Conservation (phyloP, 2,113 vertebrate species). For the Cheilinus undulatus region DNA sequence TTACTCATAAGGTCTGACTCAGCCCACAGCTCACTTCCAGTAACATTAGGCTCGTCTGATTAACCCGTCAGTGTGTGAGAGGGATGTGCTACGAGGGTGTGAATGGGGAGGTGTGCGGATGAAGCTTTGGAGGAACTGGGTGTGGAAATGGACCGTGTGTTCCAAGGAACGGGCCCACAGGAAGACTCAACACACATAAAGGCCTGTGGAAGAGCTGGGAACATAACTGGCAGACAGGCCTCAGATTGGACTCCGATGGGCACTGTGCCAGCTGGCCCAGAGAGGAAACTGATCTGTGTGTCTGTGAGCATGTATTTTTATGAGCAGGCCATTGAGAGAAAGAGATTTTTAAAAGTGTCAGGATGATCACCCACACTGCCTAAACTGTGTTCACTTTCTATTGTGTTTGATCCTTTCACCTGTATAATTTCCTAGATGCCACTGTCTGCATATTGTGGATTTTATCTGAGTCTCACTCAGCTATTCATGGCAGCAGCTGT, state of each 20-base stretch:
- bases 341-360: conserved; percentile 14
- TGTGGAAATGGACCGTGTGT: conserved; percentile 49
- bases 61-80: conserved; percentile 2
- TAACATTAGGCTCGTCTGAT: conserved; percentile 16
- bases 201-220: conserved; percentile 26
- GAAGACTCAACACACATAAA: conserved; percentile 36
- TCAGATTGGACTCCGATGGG: conserved; percentile 54
- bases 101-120: conserved; percentile 45
- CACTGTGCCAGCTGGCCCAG: conserved; percentile 51
- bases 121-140: conserved; percentile 40
- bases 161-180: conserved; percentile 50
- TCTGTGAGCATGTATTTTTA: conserved; percentile 5
- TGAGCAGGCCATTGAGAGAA: conserved; percentile 14
- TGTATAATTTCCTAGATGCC: conserved; percentile 38
- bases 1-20: not conserved
- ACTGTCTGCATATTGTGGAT: conserved; percentile 48
- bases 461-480: conserved; percentile 53
- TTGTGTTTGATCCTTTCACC: conserved; percentile 49
- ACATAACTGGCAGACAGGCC: conserved; percentile 49
- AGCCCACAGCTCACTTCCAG: conserved; percentile 19
- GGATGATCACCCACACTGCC: not conserved
- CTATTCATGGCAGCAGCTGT: conserved; percentile 74
- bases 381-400: conserved; percentile 22
- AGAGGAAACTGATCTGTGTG: conserved; percentile 31
- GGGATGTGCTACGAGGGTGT: conserved; percentile 35